Evolutionary conservation across 1,140 invertebrate species (phyloP), one percentile per base, ranked within the genome.

Genomic region (Pachypsylla venusta): DNA sequence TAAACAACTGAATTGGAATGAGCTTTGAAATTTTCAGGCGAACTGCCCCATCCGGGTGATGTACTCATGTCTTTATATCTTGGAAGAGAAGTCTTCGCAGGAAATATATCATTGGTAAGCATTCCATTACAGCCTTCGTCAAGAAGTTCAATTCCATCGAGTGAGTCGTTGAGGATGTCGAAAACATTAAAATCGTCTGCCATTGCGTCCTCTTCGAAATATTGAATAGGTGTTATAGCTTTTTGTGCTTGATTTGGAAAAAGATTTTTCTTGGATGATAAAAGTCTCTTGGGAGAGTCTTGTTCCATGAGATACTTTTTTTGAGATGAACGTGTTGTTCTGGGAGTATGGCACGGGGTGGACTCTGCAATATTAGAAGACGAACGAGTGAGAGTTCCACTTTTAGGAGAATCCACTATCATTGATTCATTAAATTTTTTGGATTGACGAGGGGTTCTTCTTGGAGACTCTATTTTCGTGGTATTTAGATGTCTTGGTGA

Each of bases 61-160:
- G 42, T 22, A 10, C 22, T 19, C 16, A 48, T 19, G n/a, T n/a
- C n/a, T 48, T 19, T 19, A 19, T 48, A 48, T 48, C 22, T 7
- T 35, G 7, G 7, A 35, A 35, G 30, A 35, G 30, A 35, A 35
- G 30, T n/a, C n/a, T 35, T 35, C n/a, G 7, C 7, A n/a, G 7
- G 30, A 35, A 35, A n/a, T n/a, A 10, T 35, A 35, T 35, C n/a
- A 7, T 35, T 10, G 30, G 42, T n/a, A 22, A 48, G 42, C 16
- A 48, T 4, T 7, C 4, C 42, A 48, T 19, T 48, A n/a, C 42
- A 48, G 22, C 42, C 22, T n/a, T 22, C 42, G 22, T 48, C 42
- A n/a, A 48, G n/a, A n/a, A 48, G 16, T n/a, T 48, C 42, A 48
- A 48, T 48, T 3, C 42, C 42, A 48, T 48, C 42, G 16, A 48